Evolutionary conservation across 92 coral and sea anemone species (phyloP).

Genomic region (Diadumene lineata): DNA sequence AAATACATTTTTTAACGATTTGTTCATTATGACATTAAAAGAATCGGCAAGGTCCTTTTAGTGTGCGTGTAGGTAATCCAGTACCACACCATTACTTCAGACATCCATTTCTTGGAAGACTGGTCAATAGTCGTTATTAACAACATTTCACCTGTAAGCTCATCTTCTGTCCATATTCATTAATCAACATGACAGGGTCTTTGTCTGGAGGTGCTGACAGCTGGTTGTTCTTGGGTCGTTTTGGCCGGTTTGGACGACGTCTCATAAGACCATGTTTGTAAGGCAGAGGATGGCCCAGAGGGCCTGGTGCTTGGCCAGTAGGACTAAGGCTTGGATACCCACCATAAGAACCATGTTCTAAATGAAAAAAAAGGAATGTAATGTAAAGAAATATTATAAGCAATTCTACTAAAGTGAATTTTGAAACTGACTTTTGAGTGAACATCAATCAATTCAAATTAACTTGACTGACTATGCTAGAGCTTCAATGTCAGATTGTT

Average conservation of each 20-base stretch:
- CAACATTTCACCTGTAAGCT: slow-evolving; percentile 23
- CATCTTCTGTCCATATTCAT: slow-evolving; percentile 86
- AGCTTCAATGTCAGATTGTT: too few species aligned
- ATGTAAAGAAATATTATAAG: neutral
- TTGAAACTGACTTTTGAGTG: too few species aligned
- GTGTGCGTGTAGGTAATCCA: too few species aligned
- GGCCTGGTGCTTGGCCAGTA: neutral
- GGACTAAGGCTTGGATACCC: slow-evolving; percentile 16
- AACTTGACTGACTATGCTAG: too few species aligned
- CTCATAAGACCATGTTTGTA: slow-evolving; percentile 11
- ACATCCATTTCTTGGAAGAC: too few species aligned
- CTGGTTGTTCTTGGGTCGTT: slow-evolving; percentile 40
- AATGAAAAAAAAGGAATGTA: neutral
- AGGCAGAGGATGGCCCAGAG: slow-evolving; percentile 1
- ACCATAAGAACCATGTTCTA: slow-evolving; percentile 29
- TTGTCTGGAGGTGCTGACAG: slow-evolving; percentile 78
- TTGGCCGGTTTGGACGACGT: slow-evolving; percentile 6
- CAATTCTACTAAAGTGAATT: neutral
- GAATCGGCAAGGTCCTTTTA: too few species aligned
- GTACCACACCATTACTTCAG: too few species aligned
- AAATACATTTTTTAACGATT: neutral
- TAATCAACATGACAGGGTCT: slow-evolving; percentile 85
- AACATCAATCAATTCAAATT: too few species aligned
- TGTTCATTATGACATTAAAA: too few species aligned
- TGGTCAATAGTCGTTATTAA: too few species aligned